phyloP scores from a whole-genome alignment of 2,888 invertebrate species.

The Amphiduros pacificus region DNA sequence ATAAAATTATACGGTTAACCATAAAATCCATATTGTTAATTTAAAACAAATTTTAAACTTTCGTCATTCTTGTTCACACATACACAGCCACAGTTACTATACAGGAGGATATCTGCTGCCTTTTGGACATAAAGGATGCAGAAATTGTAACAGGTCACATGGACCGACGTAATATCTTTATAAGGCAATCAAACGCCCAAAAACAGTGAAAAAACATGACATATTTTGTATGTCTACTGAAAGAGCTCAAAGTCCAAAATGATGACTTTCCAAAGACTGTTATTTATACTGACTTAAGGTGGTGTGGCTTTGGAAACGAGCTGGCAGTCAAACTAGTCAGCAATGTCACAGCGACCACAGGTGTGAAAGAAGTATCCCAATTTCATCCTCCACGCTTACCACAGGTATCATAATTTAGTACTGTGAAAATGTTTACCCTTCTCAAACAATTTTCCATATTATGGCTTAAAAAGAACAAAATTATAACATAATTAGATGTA shows the following conservation, averaged over 20 bases:
- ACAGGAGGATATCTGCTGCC: not conserved
- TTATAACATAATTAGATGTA: no score
- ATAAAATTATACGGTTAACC: no score
- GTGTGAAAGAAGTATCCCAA: conserved; percentile 5
- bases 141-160: not conserved
- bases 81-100: conserved; percentile 26
- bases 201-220: not conserved
- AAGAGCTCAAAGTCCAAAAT: conserved; percentile 4
- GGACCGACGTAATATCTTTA: conserved; percentile 7
- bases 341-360: not conserved
- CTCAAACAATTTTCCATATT: no score
- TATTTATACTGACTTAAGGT: conserved; percentile 1
- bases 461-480: no score
- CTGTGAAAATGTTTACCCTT: no score
- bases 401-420: no score
- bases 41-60: no score
- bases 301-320: conserved; percentile 13
- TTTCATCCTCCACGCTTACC: conserved; percentile 6
- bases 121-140: not conserved
- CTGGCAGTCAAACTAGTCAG: not conserved
- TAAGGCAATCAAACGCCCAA: not conserved
- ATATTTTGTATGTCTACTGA: not conserved
- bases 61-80: conserved; percentile 1
- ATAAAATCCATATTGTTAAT: no score
- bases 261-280: conserved; percentile 3